These are phyloP conservation scores for Caenorhabditis sinica DNA, from an alignment of 2,888 invertebrate genomes.

Conservation along the genomic window DNA sequence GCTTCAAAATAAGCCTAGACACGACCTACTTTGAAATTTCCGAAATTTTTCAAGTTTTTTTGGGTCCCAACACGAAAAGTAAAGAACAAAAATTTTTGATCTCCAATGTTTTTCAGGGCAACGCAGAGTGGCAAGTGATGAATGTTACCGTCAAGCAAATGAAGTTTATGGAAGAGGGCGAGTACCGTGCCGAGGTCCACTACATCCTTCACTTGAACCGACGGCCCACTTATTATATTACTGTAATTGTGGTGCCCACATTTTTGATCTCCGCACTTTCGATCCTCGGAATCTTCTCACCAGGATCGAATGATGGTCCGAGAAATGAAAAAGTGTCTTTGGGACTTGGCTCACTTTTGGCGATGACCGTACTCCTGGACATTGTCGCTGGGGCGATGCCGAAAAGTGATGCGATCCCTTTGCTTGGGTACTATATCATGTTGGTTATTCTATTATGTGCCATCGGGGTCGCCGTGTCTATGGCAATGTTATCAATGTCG, in stretches of 20 bases:
- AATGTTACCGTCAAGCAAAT: conserved; percentile 82
- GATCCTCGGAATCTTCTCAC: conserved; percentile 82
- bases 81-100: conserved; percentile 1
- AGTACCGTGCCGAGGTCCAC: conserved; percentile 81
- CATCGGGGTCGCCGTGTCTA: conserved; percentile 81
- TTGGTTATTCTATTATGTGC: conserved; percentile 82
- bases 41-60: background rate
- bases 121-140: conserved; percentile 82
- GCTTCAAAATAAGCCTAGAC: background rate
- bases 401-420: conserved; percentile 81
- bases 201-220: conserved; percentile 81
- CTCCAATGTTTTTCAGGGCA: conserved; percentile 74
- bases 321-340: conserved; percentile 82
- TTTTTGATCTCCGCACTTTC: conserved; percentile 81
- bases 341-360: conserved; percentile 78
- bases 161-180: conserved; percentile 82
- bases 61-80: too few relatives aligned
- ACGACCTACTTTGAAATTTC: background rate
- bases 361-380: conserved; percentile 82
- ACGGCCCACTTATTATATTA: conserved; percentile 82
- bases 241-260: conserved; percentile 82
- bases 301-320: conserved; percentile 80
- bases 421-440: conserved; percentile 82
- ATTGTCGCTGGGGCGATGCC: conserved; percentile 82
- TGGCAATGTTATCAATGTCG: conserved; percentile 77